Evolutionary conservation across 2,888 invertebrate species (phyloP).

Genomic region (Pyralis farinalis): DNA sequence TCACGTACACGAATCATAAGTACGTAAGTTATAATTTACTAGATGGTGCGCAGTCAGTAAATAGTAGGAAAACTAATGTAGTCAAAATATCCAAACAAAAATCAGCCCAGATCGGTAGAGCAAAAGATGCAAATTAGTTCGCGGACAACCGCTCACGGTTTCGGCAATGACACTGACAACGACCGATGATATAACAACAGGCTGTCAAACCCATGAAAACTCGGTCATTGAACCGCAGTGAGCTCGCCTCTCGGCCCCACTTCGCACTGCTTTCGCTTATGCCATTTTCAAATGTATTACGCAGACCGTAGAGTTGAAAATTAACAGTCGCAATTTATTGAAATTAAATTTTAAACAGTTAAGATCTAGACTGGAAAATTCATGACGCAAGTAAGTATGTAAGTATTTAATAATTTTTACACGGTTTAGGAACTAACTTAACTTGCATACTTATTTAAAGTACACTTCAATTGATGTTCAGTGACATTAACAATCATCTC

Average conservation of each 20-base stretch:
- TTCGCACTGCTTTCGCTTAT: constrained; percentile 59
- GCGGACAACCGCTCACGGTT: constrained; percentile 44
- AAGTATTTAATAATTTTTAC: too few relatives aligned
- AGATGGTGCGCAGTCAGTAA: constrained; percentile 27
- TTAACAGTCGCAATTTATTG: constrained; percentile 30
- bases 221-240: constrained; percentile 77
- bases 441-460: too few relatives aligned
- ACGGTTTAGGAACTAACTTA: too few relatives aligned
- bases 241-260: constrained; percentile 51
- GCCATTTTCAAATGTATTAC: constrained; percentile 62
- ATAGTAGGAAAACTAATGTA: constrained; percentile 28
- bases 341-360: constrained; percentile 47
- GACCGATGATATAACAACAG: constrained; percentile 79
- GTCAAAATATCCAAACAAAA: constrained; percentile 38
- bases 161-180: constrained; percentile 81
- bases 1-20: constrained; percentile 20
- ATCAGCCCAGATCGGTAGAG: constrained; percentile 37
- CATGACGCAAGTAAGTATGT: constrained; percentile 44
- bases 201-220: constrained; percentile 81
- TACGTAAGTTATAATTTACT: constrained; percentile 16
- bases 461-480: too few relatives aligned
- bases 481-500: too few relatives aligned
- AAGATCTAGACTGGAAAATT: constrained; percentile 42
- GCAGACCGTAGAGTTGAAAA: constrained; percentile 53
- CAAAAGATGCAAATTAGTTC: constrained; percentile 60